Conservation (phyloP, 2,113 vertebrate genomes). For the Heptranchias perlo region DNA sequence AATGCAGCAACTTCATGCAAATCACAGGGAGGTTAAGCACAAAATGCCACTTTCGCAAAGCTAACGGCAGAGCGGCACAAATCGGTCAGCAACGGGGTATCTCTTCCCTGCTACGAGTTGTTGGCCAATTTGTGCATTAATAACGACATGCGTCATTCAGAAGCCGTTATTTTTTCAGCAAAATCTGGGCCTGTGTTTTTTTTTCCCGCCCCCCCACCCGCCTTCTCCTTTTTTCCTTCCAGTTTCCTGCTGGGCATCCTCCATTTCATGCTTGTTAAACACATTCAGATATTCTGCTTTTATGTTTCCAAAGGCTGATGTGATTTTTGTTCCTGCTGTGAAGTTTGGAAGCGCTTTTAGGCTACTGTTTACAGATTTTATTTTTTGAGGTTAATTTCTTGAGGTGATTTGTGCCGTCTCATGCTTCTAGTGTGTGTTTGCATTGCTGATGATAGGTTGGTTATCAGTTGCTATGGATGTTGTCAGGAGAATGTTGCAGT, state of each 20-base stretch:
- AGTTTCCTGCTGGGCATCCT: not conserved
- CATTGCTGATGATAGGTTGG: slow-evolving; percentile 16
- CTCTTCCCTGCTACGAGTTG: too few relatives aligned
- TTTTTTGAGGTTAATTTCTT: not conserved
- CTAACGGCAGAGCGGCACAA: too few relatives aligned
- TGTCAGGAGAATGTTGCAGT: slow-evolving; percentile 15
- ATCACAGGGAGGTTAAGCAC: too few relatives aligned
- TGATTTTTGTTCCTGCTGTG: not conserved
- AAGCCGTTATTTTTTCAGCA: too few relatives aligned
- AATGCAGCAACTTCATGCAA: too few relatives aligned
- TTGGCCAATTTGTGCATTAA: too few relatives aligned
- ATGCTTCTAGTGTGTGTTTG: not conserved
- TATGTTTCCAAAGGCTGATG: not conserved
- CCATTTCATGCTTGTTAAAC: not conserved
- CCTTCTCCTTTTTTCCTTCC: not conserved
- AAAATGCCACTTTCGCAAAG: too few relatives aligned
- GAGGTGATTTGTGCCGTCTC: slow-evolving; percentile 8
- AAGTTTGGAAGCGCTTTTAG: not conserved
- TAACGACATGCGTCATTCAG: too few relatives aligned
- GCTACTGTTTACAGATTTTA: not conserved
- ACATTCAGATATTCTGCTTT: not conserved
- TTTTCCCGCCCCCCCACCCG: not conserved
- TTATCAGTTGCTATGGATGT: slow-evolving; percentile 9
- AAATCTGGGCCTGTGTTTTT: too few relatives aligned
- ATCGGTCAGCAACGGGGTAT: too few relatives aligned